Percentiles rank a stretch among this genome's conserved stretches.
phyloP scores from a whole-genome alignment of 2,113 vertebrate genomes.

The Microtus ochrogaster region DNA sequence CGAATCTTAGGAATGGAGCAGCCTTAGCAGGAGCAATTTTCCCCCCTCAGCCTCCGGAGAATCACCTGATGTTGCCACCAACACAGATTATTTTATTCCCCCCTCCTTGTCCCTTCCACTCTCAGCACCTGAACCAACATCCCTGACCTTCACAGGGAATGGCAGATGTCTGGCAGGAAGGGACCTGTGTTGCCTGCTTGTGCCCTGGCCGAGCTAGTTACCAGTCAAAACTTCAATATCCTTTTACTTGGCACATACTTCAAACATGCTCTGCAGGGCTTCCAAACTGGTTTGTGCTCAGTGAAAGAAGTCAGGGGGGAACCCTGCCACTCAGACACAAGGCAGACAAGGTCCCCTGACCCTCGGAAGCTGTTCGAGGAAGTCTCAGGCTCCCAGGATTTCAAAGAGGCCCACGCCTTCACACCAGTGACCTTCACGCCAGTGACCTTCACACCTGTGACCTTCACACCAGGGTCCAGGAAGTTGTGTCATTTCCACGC shows the following conservation, averaged over 20 bases:
- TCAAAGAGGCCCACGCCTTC: not conserved
- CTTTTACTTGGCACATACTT: not conserved
- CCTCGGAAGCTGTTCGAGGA: not conserved
- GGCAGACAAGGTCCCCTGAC: too few species aligned
- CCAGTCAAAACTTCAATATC: not conserved
- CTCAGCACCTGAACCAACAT: not conserved
- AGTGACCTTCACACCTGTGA: not conserved
- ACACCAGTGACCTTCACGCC: not conserved
- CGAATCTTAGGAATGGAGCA: not conserved
- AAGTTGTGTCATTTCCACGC: not conserved
- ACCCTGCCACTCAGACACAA: fast-evolving
- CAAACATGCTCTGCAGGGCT: not conserved
- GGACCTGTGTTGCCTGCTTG: not conserved
- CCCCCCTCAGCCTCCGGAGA: not conserved
- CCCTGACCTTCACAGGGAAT: not conserved
- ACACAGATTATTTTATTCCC: not conserved
- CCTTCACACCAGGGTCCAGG: not conserved
- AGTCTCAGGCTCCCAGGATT: not conserved
- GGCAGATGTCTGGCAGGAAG: not conserved
- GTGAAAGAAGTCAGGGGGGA: not conserved
- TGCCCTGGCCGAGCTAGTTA: not conserved
- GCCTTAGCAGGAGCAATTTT: not conserved
- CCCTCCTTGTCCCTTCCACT: too few species aligned
- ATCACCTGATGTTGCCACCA: not conserved
- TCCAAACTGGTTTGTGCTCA: not conserved